Evolutionary conservation across 2,888 invertebrate species (phyloP), one percentile per base, ranked within the genome.

Genomic region (Fragum whitleyi): DNA sequence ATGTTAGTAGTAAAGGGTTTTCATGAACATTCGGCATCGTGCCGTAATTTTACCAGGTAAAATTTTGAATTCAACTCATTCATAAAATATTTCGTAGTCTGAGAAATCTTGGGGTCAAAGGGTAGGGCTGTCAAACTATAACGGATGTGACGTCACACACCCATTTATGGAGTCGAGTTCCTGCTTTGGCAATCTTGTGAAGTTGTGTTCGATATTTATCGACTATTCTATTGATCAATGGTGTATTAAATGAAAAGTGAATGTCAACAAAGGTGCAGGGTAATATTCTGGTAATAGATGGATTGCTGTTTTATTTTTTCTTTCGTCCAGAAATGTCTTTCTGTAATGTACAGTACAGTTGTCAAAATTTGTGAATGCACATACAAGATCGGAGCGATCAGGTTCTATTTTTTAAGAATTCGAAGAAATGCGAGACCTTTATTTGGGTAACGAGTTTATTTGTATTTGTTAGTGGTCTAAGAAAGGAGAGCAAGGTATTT

Each of bases 111-210:
- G 29, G 71, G 83, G 83, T 83, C 67, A 79, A 47, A 79, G 74
- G 74, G 74, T 47, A 79, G 14, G 70, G 61, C 68, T 47, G 62
- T 29, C 61, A 42, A 79, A 79, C 6, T 81, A 76, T 79, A 81
- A 81, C 84, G 84, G 84, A 85, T 77, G 77, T 81, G 84, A 85
- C 84, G 81, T 81, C 76, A 74, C 65, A 77, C 21, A 29, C 42
- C 84, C 84, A 85, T 85, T 74, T 77, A 85, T 85, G 84, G 84
- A 84, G 81, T 61, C 74, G 42, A 77, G 68, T 74, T 62, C 53
- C 59, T 28, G 47, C 62, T 73, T 39, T 19, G 47, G 55, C 26
- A 59, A 70, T n/a, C 23, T 23, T 36, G 9, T 28, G 19, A 61
- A 53, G 51, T 47, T 53, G 23, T 47, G 26, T 39, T 39, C n/a